phyloP scores from a whole-genome alignment of 2,888 invertebrate species.

The Netelia fuscicornis region DNA sequence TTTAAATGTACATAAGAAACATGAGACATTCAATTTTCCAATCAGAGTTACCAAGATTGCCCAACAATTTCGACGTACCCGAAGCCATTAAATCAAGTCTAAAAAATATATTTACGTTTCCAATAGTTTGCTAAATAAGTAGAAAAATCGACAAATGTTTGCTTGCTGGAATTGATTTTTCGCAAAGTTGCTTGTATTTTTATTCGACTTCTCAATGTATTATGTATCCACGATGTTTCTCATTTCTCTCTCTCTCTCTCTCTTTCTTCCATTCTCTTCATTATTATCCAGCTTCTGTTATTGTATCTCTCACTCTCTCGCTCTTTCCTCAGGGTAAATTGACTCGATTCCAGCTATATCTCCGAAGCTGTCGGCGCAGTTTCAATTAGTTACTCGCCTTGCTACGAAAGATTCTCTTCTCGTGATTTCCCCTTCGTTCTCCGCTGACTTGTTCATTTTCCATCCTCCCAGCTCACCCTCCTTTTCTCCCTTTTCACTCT shows the following conservation, averaged over 20 bases:
- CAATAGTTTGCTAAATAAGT: not conserved
- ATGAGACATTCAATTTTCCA: too few relatives aligned
- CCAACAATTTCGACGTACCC: not conserved
- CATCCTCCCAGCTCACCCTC: constrained; percentile 6
- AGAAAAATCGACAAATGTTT: not conserved
- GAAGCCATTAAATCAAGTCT: too few relatives aligned
- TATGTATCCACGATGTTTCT: not conserved
- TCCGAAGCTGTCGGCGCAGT: constrained; percentile 55
- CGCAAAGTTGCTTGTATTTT: not conserved
- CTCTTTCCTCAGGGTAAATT: constrained; percentile 41
- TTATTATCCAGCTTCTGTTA: constrained; percentile 21
- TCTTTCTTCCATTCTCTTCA: constrained; percentile 2
- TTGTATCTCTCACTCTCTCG: constrained; percentile 24
- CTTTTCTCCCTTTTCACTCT: constrained; percentile 31
- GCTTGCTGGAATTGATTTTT: not conserved
- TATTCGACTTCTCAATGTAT: not conserved
- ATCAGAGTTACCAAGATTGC: too few relatives aligned
- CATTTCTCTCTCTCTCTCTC: not conserved
- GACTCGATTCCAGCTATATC: constrained; percentile 59
- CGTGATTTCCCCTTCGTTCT: constrained; percentile 55
- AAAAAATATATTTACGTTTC: too few relatives aligned
- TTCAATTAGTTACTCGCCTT: constrained; percentile 67
- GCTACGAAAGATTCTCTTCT: constrained; percentile 60
- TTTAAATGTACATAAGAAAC: too few relatives aligned
- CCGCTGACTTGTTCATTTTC: constrained; percentile 43